phyloP scores from a whole-genome alignment of 2,888 invertebrate species.

The Amiota mariae region DNA sequence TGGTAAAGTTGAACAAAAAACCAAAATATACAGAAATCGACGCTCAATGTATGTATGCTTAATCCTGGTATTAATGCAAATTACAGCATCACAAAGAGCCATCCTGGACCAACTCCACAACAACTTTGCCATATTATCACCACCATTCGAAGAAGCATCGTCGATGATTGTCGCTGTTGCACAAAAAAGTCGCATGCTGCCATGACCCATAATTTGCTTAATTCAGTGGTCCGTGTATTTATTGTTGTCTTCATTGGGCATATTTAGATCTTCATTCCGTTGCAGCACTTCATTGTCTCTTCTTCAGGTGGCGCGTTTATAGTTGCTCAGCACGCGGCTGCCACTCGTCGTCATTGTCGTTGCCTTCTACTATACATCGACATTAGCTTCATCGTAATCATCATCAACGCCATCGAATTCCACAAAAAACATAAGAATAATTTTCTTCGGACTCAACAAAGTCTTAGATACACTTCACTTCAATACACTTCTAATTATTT shows the following conservation, averaged over 20 bases:
- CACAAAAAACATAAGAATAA: background rate
- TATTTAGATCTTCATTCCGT: conserved; percentile 39
- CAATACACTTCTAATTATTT: no score
- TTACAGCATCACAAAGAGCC: conserved; percentile 44
- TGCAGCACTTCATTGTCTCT: conserved; percentile 22
- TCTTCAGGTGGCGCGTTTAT: conserved; percentile 44
- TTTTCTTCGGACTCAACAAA: no score
- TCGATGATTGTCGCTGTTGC: conserved; percentile 31
- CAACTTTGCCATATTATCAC: background rate
- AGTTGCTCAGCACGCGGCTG: conserved; percentile 61
- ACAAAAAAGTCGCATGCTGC: conserved; percentile 37
- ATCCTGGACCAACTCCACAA: background rate
- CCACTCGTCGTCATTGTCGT: conserved; percentile 55
- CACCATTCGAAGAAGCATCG: conserved; percentile 1
- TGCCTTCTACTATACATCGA: background rate
- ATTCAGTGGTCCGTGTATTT: conserved; percentile 64
- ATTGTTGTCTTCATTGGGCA: conserved; percentile 30
- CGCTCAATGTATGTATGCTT: conserved; percentile 48
- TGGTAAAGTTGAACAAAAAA: conserved; percentile 48
- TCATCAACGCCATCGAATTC: background rate
- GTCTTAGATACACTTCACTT: no score
- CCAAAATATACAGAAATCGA: conserved; percentile 33
- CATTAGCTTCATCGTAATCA: conserved; percentile 3
- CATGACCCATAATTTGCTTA: conserved; percentile 68
- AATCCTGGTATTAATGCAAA: conserved; percentile 64